phyloP scores from a whole-genome alignment of 2,888 invertebrate species.

The Synanthedon vespiformis region DNA sequence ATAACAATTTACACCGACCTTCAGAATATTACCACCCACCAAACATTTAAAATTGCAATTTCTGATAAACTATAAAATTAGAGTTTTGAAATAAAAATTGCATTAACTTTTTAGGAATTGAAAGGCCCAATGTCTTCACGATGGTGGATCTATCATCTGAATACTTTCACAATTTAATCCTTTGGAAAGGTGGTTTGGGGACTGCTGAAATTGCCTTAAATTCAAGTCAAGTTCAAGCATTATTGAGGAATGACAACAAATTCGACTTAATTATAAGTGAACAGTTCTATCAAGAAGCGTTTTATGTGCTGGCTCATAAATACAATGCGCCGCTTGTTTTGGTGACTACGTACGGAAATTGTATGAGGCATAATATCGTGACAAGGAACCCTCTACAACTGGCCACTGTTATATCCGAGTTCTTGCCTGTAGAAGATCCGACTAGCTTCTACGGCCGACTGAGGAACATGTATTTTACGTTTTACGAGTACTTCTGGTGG shows the following conservation, averaged over 20 bases:
- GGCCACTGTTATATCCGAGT: conserved; percentile 44
- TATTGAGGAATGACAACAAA: conserved; percentile 36
- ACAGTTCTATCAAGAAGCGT: conserved; percentile 59
- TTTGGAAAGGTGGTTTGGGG: conserved; percentile 43
- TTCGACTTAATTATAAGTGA: conserved; percentile 63
- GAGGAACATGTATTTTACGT: conserved; percentile 53
- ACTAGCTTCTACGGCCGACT: conserved; percentile 65
- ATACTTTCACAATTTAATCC: conserved; percentile 36
- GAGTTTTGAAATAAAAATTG: not conserved
- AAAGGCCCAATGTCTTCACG: conserved; percentile 48
- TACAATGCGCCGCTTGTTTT: conserved; percentile 49
- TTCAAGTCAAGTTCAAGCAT: conserved; percentile 32
- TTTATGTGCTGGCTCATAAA: conserved; percentile 51
- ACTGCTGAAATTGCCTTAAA: conserved; percentile 43
- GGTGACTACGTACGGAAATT: conserved; percentile 51
- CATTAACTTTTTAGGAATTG: conserved; percentile 26
- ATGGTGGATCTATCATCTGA: conserved; percentile 46
- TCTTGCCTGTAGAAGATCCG: conserved; percentile 46
- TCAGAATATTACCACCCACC: no score
- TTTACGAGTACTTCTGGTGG: conserved; percentile 53
- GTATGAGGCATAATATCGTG: conserved; percentile 49
- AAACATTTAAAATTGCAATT: no score
- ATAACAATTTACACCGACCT: no score
- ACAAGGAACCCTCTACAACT: conserved; percentile 50
- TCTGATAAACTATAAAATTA: not conserved